Evolutionary conservation across 2,888 invertebrate species (phyloP), one percentile per base, ranked within the genome.

Genomic region (Chaetoderma sp.): DNA sequence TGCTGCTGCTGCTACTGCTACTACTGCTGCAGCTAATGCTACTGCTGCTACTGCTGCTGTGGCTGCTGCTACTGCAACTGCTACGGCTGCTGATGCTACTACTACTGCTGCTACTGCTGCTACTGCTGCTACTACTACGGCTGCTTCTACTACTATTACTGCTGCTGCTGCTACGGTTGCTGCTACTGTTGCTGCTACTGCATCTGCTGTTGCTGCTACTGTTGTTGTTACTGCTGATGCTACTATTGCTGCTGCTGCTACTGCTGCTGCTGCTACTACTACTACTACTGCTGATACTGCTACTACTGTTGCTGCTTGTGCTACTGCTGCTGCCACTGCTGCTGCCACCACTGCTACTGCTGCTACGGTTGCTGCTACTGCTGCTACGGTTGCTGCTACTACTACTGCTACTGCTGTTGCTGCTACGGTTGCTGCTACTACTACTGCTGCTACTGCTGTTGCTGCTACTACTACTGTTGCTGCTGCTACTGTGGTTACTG

Each of bases 201-300:
- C n/a, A n/a, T n/a, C n/a, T n/a, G n/a, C n/a, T n/a, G 10, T 39
- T 39, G 39, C n/a, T 39, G n/a, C 39, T 39, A n/a, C n/a, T 39
- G 39, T 39, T 39, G n/a, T n/a, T n/a, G n/a, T n/a, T n/a, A n/a
- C n/a, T n/a, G n/a, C n/a, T n/a, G n/a, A n/a, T n/a, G n/a, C n/a
- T n/a, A 13, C 13, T 39, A 13, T n/a, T 39, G 39, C 10, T 39
- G 39, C n/a, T 39, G n/a, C 39, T 39, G 39, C n/a, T 39, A n/a
- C 56, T 59, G 21, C 60, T 59, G 56, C 56, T 59, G 32, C 63
- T 61, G 63, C 63, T n/a, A n/a, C n/a, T n/a, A n/a, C n/a, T n/a
- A n/a, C n/a, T n/a, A n/a, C 39, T 61, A n/a, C 62, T n/a, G n/a
- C n/a, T n/a, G n/a, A n/a, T n/a, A n/a, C n/a, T n/a, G n/a, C n/a